These are phyloP conservation scores for Rhagologus leucostigma DNA, from an alignment of 2,113 vertebrate genomes.

Conservation along the genomic window DNA sequence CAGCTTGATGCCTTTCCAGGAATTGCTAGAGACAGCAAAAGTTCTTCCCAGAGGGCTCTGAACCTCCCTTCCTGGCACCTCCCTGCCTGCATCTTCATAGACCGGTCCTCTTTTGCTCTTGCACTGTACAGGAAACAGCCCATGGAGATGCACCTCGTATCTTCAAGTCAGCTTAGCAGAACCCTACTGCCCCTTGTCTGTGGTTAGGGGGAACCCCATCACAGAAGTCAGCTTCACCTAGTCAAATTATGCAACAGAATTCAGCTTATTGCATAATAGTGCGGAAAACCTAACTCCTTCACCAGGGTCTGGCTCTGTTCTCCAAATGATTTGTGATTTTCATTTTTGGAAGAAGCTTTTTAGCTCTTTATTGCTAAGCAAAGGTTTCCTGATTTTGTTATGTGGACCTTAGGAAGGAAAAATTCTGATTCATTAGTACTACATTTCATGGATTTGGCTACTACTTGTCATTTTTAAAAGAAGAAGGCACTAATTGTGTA, in stretches of 20 bases:
- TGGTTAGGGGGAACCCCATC: not conserved
- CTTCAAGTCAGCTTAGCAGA: not conserved
- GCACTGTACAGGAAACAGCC: not conserved
- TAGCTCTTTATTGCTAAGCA: not conserved
- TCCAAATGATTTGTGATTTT: not conserved
- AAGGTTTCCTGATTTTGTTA: not conserved
- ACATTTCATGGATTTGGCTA: not conserved
- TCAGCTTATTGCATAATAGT: not conserved
- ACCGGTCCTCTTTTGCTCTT: not conserved
- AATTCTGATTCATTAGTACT: not conserved
- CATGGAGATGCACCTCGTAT: not conserved
- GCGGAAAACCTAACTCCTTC: not conserved
- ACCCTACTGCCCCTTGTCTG: not conserved
- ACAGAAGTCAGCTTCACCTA: not conserved
- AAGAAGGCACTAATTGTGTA: not conserved
- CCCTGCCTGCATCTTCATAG: not conserved
- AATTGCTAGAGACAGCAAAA: not conserved
- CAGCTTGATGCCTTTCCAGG: not conserved
- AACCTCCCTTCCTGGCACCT: not conserved
- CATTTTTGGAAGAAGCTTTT: not conserved
- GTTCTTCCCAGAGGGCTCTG: not conserved
- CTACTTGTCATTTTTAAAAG: not conserved
- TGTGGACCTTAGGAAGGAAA: not conserved
- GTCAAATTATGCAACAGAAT: not conserved
- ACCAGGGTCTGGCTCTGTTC: not conserved